Percentiles rank a stretch among this genome's conserved stretches.
Evolutionary conservation across 2,888 invertebrate genomes (phyloP).

Genomic region (Coenonympha arcania): DNA sequence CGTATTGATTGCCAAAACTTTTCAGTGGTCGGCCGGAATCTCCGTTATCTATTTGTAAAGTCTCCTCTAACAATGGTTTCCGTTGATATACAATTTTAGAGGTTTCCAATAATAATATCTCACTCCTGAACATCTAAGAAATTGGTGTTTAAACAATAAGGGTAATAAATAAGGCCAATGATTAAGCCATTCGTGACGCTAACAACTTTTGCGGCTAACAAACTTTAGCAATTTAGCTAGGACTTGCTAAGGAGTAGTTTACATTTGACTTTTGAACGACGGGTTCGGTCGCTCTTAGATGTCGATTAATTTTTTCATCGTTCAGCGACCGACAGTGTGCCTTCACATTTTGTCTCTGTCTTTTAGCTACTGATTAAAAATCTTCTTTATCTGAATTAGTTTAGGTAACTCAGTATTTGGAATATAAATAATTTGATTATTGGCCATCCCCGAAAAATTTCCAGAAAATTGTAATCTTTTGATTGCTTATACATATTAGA

Average conservation of each 20-base stretch:
- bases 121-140: constrained; percentile 2
- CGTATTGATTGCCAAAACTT: too few relatives aligned
- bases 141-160: constrained; percentile 9
- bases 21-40: too few relatives aligned
- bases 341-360: background rate
- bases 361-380: background rate
- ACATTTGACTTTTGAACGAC: constrained; percentile 5
- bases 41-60: too few relatives aligned
- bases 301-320: constrained; percentile 1
- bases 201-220: constrained; percentile 12
- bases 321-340: background rate
- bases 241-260: constrained; percentile 5
- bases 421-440: too few relatives aligned
- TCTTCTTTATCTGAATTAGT: background rate
- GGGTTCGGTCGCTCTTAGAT: background rate
- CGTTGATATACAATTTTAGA: too few relatives aligned
- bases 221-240: constrained; percentile 12
- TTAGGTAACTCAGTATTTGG: too few relatives aligned
- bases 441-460: too few relatives aligned
- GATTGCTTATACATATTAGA: too few relatives aligned
- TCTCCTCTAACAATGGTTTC: too few relatives aligned
- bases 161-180: constrained; percentile 15
- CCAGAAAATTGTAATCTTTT: too few relatives aligned
- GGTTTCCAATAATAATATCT: background rate
- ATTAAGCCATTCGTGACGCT: constrained; percentile 12